phyloP scores from a whole-genome alignment of 2,888 invertebrate genomes.

The Pseudococcus jackbeardsleyi region DNA sequence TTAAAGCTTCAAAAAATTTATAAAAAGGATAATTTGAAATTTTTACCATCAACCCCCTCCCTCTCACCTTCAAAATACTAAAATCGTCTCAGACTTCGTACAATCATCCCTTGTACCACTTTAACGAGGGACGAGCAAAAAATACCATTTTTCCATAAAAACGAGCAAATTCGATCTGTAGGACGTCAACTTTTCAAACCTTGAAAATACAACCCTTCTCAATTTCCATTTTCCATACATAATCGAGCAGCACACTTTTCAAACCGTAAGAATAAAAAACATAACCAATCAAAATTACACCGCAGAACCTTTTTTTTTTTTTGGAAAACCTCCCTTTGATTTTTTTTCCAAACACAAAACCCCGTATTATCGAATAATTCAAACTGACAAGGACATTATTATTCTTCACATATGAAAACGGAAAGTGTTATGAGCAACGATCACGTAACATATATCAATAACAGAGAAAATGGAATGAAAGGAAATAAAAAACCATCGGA shows the following conservation, averaged over 20 bases:
- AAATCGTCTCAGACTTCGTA: too few species aligned
- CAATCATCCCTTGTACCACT: too few species aligned
- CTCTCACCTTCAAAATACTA: too few species aligned
- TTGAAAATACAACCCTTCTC: not conserved
- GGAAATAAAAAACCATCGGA: constrained; percentile 1
- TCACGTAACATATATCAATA: constrained; percentile 16
- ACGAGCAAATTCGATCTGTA: too few species aligned
- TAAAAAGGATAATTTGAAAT: too few species aligned
- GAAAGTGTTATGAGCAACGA: not conserved
- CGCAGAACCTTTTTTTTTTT: not conserved
- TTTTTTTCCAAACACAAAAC: not conserved
- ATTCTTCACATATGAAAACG: not conserved
- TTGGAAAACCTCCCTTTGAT: not conserved
- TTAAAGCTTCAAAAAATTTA: too few species aligned
- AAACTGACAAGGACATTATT: not conserved
- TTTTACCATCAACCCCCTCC: too few species aligned
- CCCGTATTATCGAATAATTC: not conserved
- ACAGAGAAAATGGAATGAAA: not conserved
- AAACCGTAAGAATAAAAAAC: not conserved
- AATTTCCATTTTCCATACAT: not conserved
- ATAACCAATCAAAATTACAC: not conserved
- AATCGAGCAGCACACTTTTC: not conserved
- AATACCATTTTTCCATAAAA: too few species aligned
- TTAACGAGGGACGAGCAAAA: too few species aligned
- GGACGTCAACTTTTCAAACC: too few species aligned